These are phyloP conservation scores for Ictalurus furcatus DNA, from an alignment of 2,113 vertebrate genomes.

Conservation along the genomic window DNA sequence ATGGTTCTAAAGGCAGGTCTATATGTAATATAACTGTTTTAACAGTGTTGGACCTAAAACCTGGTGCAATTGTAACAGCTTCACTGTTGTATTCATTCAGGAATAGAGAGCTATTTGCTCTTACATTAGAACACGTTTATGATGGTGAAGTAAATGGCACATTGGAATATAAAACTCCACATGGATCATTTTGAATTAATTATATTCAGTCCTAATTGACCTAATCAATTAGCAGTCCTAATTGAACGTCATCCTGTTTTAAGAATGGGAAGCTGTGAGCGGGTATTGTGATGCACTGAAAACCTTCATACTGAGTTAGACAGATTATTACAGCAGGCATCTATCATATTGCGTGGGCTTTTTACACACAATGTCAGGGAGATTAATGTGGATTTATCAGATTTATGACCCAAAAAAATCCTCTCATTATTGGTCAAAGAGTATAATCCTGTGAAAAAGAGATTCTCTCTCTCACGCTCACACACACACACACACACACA, in stretches of 20 bases:
- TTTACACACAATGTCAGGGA: slow-evolving; percentile 19
- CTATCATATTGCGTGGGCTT: not conserved
- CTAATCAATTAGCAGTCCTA: not conserved
- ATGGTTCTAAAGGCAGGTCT: no score
- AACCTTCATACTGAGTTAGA: not conserved
- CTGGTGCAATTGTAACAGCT: not conserved
- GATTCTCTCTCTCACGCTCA: not conserved
- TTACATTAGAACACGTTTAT: not conserved
- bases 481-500: not conserved
- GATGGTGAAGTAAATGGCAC: not conserved
- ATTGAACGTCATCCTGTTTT: not conserved
- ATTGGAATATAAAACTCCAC: not conserved
- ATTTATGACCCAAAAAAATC: slow-evolving; percentile 7
- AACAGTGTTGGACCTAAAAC: not conserved
- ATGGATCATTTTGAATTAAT: not conserved
- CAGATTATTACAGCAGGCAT: not conserved
- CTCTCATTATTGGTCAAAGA: slow-evolving; percentile 3
- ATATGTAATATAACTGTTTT: not conserved
- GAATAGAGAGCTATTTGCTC: not conserved
- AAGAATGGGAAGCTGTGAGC: not conserved
- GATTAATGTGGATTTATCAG: slow-evolving; percentile 35
- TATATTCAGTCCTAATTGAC: not conserved
- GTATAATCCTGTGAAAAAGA: slow-evolving; percentile 19
- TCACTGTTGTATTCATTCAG: not conserved
- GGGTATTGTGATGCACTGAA: not conserved